Conservation (phyloP, 2,113 vertebrate genomes). For the Eulemur rufifrons region DNA sequence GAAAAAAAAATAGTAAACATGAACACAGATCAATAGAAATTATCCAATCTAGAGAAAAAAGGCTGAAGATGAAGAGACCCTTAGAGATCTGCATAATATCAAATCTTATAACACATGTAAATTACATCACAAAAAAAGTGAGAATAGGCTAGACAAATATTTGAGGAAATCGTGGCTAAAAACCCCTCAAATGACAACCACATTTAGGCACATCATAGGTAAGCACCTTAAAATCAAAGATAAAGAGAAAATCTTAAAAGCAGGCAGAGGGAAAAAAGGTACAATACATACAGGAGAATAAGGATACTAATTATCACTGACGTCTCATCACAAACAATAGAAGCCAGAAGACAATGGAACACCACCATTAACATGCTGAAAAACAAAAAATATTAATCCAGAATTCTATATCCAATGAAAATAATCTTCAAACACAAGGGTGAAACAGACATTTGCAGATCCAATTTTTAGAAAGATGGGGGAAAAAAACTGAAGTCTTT, state of each 20-base stretch:
- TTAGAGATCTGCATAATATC: not conserved
- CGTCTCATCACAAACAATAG: not conserved
- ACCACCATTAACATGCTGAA: not conserved
- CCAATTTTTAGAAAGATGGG: not conserved
- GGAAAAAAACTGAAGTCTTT: not conserved
- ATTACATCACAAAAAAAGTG: not conserved
- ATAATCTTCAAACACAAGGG: not conserved
- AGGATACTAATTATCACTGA: not conserved
- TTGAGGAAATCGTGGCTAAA: not conserved
- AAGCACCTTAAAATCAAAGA: slow-evolving; percentile 11
- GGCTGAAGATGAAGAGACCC: not conserved
- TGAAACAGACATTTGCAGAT: not conserved
- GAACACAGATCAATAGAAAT: not conserved
- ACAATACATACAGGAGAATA: not conserved
- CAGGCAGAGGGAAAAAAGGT: not conserved
- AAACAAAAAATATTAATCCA: not conserved
- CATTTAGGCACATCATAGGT: not conserved
- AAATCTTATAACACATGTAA: not conserved
- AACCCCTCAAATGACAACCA: not conserved
- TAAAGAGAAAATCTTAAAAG: not conserved
- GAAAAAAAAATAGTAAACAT: not conserved
- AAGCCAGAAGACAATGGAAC: not conserved
- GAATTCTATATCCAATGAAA: not conserved
- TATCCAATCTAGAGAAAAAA: not conserved
- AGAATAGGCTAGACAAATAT: not conserved